Evolutionary conservation across 2,888 invertebrate species (phyloP).

Genomic region (Aporophyla nigra): DNA sequence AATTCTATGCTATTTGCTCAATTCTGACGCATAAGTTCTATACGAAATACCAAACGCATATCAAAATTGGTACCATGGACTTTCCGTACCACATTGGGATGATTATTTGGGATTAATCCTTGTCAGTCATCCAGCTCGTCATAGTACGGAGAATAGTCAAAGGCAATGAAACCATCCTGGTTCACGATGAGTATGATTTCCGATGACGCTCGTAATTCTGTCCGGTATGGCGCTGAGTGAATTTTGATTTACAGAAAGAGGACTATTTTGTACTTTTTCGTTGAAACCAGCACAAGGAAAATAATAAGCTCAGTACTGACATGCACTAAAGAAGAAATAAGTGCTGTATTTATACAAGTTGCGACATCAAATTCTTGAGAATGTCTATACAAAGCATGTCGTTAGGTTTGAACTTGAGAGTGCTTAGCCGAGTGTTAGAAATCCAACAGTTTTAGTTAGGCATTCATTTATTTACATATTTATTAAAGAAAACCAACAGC

Average conservation of each 20-base stretch:
- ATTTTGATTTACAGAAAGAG: constrained; percentile 4
- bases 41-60: not conserved
- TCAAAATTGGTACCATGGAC: not conserved
- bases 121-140: not conserved
- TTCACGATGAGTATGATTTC: constrained; percentile 6
- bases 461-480: not conserved
- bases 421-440: too few relatives aligned
- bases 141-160: constrained; percentile 2
- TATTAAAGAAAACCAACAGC: not conserved
- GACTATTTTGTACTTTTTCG: not conserved
- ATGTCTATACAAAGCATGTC: too few relatives aligned
- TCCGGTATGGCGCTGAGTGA: not conserved
- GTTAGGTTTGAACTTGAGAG: too few relatives aligned
- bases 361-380: too few relatives aligned
- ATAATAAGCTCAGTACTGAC: not conserved
- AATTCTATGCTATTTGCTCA: too few relatives aligned
- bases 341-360: not conserved
- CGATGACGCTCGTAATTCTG: constrained; percentile 3
- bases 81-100: not conserved
- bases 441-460: not conserved
- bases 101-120: constrained; percentile 17
- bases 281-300: not conserved
- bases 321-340: not conserved
- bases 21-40: not conserved
- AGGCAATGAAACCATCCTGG: constrained; percentile 35